Evolutionary conservation across 2,888 invertebrate genomes (phyloP).

Genomic region (Napeogenes sylphis): DNA sequence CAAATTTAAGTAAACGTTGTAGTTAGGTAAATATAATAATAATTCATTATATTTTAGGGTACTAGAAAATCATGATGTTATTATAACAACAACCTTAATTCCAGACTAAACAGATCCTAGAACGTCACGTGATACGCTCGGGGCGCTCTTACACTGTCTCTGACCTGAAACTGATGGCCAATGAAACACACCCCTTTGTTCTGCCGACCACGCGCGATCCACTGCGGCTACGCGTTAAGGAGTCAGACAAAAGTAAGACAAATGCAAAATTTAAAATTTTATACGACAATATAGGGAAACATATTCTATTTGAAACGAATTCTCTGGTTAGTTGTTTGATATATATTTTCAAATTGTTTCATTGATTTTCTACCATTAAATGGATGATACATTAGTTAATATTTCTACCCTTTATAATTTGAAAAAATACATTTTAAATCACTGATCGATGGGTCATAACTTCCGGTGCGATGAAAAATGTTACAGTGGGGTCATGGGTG

Average conservation of each 20-base stretch:
- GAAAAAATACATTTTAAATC: too few relatives aligned
- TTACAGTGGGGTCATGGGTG: neutral
- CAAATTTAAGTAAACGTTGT: too few relatives aligned
- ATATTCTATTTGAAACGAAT: too few relatives aligned
- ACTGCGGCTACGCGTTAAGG: constrained; percentile 84
- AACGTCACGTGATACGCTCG: constrained; percentile 91
- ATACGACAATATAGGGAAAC: too few relatives aligned
- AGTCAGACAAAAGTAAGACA: constrained; percentile 81
- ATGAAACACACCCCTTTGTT: constrained; percentile 80
- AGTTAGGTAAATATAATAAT: too few relatives aligned
- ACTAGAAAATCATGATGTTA: neutral
- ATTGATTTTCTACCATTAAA: too few relatives aligned
- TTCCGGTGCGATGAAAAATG: neutral
- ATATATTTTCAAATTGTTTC: too few relatives aligned
- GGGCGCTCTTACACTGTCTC: constrained; percentile 89
- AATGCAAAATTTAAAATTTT: neutral
- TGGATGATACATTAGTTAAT: too few relatives aligned
- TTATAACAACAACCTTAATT: constrained; percentile 36
- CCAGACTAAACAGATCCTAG: constrained; percentile 88
- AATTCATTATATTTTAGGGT: too few relatives aligned
- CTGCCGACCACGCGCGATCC: constrained; percentile 85
- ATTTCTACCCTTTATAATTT: too few relatives aligned
- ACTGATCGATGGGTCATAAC: too few relatives aligned
- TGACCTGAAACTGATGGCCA: constrained; percentile 83
- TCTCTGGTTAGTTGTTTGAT: too few relatives aligned